A percentile compares a stretch with the other conserved stretches of the same genome.
Conservation (phyloP, 2,797 vertebrate species). For the Pseudomugil gertrudae region DNA sequence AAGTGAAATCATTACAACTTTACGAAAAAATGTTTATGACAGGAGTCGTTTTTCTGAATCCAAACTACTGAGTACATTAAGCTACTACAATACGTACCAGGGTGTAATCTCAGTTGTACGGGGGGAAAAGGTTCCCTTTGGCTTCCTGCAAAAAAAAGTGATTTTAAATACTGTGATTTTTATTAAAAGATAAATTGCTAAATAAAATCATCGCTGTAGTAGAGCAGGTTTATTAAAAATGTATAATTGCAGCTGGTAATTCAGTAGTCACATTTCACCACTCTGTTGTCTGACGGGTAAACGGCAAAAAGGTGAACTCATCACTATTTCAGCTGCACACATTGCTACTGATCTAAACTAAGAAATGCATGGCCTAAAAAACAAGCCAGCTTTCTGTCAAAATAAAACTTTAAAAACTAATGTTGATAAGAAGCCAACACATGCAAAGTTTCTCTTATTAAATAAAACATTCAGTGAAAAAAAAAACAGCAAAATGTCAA, state of each 20-base stretch:
- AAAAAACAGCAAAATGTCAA: no score
- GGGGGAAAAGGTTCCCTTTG: not conserved
- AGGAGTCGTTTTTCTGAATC: not conserved
- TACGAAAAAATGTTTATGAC: not conserved
- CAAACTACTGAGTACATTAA: not conserved
- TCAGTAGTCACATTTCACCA: constrained; percentile 83
- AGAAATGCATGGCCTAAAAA: not conserved
- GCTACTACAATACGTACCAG: constrained; percentile 29
- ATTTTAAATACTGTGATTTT: not conserved
- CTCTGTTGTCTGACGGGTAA: constrained; percentile 87
- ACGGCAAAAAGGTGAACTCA: constrained; percentile 75
- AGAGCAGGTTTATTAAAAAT: not conserved
- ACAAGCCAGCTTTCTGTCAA: not conserved
- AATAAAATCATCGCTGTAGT: not conserved
- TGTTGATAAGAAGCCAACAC: not conserved
- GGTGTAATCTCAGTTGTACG: not conserved
- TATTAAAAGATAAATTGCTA: no score
- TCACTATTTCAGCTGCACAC: constrained; percentile 59
- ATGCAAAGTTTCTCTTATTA: not conserved
- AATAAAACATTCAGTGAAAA: no score
- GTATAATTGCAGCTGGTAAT: constrained; percentile 40
- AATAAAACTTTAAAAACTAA: not conserved
- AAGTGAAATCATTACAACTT: constrained; percentile 60
- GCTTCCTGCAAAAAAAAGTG: constrained; percentile 37
- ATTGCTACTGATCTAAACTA: not conserved